Base-by-base conservation (phyloP, 2,797 vertebrate species). In the Spondyliosoma cantharus region DNA sequence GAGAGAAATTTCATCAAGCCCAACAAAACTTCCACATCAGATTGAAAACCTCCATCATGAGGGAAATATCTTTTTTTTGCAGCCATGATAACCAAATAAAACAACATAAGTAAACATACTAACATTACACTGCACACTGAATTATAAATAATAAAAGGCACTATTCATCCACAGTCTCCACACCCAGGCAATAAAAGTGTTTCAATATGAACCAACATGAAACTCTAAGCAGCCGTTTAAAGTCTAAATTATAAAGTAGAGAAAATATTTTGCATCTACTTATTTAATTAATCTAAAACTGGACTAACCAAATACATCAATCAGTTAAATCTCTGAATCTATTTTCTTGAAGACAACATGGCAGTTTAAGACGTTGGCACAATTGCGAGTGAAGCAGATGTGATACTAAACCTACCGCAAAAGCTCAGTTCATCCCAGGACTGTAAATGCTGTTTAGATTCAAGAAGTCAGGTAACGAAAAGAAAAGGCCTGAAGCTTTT, bases 81-180 rank as follows among this genome's bases (percentile, higher is more conserved):
- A 78, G 77, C 53, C 29, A 32, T 56, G 48, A 80, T 22, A 77
- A 37, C 65, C 15, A 17, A 27, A 69, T 25, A 46, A 67, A 53
- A 32, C 14, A 37, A 60, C n/a, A 37, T 7, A 19, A 37, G 14
- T 1, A 67, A 71, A 72, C 8, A 63, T 12, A 54, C 22, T 27
- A 17, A 48, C 8, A 19, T 48, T 46, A 43, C 48, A 29, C 49
- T 81, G 62, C 60, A 66, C 68, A 57, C 37, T 11, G 37, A 37
- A 37, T 74, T 25, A 76, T 70, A 62, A 82, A 82, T 66, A 86
- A 81, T 58, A 49, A 86, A 29, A 89, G 71, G 69, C 71, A 87
- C 78, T 65, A 9, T 3, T 65, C 20, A 4, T 27, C 17, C 11
- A 53, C 7, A 15, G 53, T 59, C n/a, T 45, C 57, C 56, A 68